phyloP scores from a whole-genome alignment of 2,113 vertebrate species.

The Hemicordylus capensis region DNA sequence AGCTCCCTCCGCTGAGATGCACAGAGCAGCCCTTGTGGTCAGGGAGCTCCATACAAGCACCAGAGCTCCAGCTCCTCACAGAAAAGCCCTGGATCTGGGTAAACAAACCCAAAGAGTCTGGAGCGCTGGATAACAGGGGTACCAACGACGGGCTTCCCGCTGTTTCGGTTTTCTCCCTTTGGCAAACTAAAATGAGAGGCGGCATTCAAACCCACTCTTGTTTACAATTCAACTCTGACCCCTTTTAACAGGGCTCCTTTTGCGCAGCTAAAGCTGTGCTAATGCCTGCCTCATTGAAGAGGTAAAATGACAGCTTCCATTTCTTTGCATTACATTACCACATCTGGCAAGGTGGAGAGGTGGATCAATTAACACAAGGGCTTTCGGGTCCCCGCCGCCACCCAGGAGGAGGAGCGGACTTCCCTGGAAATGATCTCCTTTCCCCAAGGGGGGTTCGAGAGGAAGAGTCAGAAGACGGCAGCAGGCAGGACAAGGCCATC shows the following conservation, averaged over 20 bases:
- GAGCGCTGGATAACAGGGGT: not conserved
- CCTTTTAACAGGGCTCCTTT: not conserved
- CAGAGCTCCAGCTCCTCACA: too few species aligned
- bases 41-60: not conserved
- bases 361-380: slow-evolving; percentile 20
- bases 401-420: slow-evolving; percentile 8
- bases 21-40: too few species aligned
- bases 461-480: slow-evolving; percentile 35
- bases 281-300: accelerated
- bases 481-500: slow-evolving; percentile 65
- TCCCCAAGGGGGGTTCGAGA: slow-evolving; percentile 19
- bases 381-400: not conserved
- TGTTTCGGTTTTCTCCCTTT: not conserved
- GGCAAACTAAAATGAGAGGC: not conserved
- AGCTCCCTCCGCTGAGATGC: not conserved
- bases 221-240: slow-evolving; percentile 17
- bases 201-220: not conserved
- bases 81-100: not conserved
- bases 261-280: accelerated
- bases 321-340: slow-evolving; percentile 41
- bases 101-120: not conserved
- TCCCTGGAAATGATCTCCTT: slow-evolving; percentile 19
- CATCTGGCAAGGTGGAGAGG: slow-evolving; percentile 41
- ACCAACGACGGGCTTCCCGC: not conserved
- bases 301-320: slow-evolving; percentile 1